Percentiles rank a stretch among this genome's conserved stretches.
Evolutionary conservation across 1,140 invertebrate genomes (phyloP).

Genomic region (Drosophila tropicalis): DNA sequence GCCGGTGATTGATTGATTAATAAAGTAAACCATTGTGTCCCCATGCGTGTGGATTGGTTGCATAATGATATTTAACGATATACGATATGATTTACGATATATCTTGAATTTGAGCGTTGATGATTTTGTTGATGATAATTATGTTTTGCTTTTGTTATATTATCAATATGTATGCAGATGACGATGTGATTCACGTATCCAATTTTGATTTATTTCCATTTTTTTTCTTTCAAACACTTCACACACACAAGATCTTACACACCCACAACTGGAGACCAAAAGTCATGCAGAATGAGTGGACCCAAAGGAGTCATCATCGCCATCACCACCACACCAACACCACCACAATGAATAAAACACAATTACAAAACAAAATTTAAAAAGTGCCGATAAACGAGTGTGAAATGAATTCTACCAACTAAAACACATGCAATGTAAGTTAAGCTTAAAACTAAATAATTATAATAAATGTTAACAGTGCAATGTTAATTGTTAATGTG

Average conservation of each 20-base stretch:
- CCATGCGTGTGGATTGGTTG: slow-evolving; percentile 38
- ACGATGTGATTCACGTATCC: slow-evolving; percentile 20
- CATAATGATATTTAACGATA: slow-evolving; percentile 39
- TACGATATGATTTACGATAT: slow-evolving; percentile 32
- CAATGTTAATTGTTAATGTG: not conserved
- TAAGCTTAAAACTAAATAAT: not conserved
- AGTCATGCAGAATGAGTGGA: slow-evolving; percentile 14
- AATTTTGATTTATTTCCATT: slow-evolving; percentile 14
- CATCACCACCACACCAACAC: not conserved
- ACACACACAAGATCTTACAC: slow-evolving; percentile 13
- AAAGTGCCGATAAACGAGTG: not conserved
- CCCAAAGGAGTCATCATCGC: not conserved
- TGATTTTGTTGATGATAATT: slow-evolving; percentile 14
- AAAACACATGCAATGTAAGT: not conserved
- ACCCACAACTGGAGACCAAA: slow-evolving; percentile 38
- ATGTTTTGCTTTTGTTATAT: no score
- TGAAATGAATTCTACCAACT: not conserved
- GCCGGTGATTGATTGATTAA: not conserved
- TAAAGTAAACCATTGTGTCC: not conserved
- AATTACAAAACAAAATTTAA: not conserved
- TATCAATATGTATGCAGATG: not conserved
- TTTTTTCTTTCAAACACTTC: slow-evolving; percentile 35
- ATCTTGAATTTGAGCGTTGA: slow-evolving; percentile 6
- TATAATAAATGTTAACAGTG: not conserved
- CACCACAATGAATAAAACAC: slow-evolving; percentile 11